Percentiles rank a stretch among this genome's conserved stretches.
These are phyloP conservation scores for Conus betulinus DNA, from an alignment of 1,140 invertebrate species.

Conservation along the genomic window DNA sequence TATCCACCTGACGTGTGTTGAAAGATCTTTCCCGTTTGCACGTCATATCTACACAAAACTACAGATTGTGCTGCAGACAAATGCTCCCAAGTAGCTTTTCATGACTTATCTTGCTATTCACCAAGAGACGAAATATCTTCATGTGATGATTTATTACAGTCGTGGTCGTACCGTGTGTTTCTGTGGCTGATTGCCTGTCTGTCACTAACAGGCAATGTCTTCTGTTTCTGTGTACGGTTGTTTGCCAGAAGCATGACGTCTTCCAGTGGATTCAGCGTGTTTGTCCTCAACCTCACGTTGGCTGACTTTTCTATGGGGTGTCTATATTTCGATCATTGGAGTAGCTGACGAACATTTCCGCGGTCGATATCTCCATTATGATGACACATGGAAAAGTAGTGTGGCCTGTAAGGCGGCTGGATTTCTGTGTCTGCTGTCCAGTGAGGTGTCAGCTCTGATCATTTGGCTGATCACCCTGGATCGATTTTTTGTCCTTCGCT, in stretches of 20 bases:
- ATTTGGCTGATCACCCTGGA: background rate
- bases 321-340: constrained; percentile 36
- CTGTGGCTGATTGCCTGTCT: constrained; percentile 47
- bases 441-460: constrained; percentile 34
- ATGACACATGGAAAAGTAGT: constrained; percentile 30
- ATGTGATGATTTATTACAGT: constrained; percentile 26
- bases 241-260: background rate
- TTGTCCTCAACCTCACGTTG: constrained; percentile 51
- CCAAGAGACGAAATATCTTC: constrained; percentile 51
- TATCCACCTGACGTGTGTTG: too few relatives aligned
- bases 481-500: too few relatives aligned
- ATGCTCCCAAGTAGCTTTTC: constrained; percentile 36
- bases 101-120: background rate
- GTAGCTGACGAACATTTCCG: constrained; percentile 31
- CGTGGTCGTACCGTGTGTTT: constrained; percentile 38
- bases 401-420: constrained; percentile 33
- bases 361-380: constrained; percentile 52
- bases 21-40: too few relatives aligned
- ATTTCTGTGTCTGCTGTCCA: constrained; percentile 40
- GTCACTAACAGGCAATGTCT: constrained; percentile 50
- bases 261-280: constrained; percentile 39
- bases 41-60: too few relatives aligned
- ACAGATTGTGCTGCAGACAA: constrained; percentile 44
- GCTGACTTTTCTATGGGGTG: constrained; percentile 40
- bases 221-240: constrained; percentile 31